phyloP scores from a whole-genome alignment of 2,888 invertebrate genomes.

The Scaptomyza parva region DNA sequence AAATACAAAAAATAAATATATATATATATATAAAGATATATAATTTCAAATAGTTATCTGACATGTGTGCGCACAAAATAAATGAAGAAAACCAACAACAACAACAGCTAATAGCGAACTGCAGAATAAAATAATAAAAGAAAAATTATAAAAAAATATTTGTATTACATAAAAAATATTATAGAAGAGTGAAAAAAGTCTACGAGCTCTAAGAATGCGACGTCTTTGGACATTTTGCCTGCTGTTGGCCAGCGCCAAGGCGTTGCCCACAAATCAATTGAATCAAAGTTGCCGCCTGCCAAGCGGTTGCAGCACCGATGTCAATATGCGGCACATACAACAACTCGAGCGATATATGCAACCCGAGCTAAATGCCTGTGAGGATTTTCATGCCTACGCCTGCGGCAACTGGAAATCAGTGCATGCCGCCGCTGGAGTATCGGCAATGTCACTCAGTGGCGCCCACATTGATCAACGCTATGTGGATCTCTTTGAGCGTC shows the following conservation, averaged over 20 bases:
- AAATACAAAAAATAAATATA: conserved; percentile 16
- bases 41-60: conserved; percentile 24
- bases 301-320: conserved; percentile 49
- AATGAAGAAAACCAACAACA: conserved; percentile 34
- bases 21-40: neutral
- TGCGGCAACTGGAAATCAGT: conserved; percentile 72
- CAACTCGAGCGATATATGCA: conserved; percentile 63
- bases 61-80: conserved; percentile 56
- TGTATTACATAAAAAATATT: neutral
- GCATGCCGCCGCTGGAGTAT: conserved; percentile 43
- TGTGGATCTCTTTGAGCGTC: conserved; percentile 55
- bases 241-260: conserved; percentile 38
- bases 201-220: conserved; percentile 17
- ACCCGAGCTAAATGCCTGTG: conserved; percentile 65
- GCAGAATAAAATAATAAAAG: conserved; percentile 14
- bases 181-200: neutral
- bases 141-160: neutral
- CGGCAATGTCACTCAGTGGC: conserved; percentile 69
- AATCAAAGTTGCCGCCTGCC: conserved; percentile 64
- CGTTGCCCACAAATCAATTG: conserved; percentile 47
- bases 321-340: conserved; percentile 66
- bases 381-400: conserved; percentile 73
- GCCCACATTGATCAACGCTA: conserved; percentile 62
- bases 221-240: conserved; percentile 49
- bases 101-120: conserved; percentile 11